Base-by-base conservation (phyloP, 2,113 vertebrate species). In the Osmerus eperlanus region DNA sequence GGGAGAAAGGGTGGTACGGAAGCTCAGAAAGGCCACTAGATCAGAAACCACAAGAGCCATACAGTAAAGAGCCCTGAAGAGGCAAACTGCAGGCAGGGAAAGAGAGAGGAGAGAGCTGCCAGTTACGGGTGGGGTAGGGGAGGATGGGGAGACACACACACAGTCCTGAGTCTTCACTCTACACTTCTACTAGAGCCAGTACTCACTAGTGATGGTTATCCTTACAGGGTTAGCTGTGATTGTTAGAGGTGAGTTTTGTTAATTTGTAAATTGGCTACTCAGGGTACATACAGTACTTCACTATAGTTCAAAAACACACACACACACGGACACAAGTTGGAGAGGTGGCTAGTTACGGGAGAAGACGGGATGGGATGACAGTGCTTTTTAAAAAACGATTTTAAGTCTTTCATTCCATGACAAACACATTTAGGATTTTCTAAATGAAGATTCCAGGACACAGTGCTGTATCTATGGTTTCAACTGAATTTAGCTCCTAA, bases 1-100 rank as follows among this genome's bases (percentile, higher is more conserved):
- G 94, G 93, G 93, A 93, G 93, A 93, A 90, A 92, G 95, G 94
- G 94, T 94, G 94, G 92, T 94, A 94, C 95, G 89, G 95, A 95
- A 95, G 94, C 94, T 96, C 95, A 95, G 93, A 96, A 96, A 98
- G 96, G 95, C 97, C 97, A 97, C 95, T 99, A 99, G 95, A 99
- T 99, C 95, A 99, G 95, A 99, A 99, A 98, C 97, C 97, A 99
- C 94, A 99, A 97, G 94, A 99, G 97, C 97, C 97, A 99, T 91
- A 99, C 97, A 96, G 97, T 99, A 94, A 99, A 98, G 93, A 99
- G 96, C 94, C 97, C 97, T 95, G 97, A 99, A 93, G 97, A 99
- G 94, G 97, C 97, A 94, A 98, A 99, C 97, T 98, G 95, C 83
- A 93, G 91, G 91, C 90, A 64, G 89, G 92, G 94, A 89, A 92